Evolutionary conservation across 1,140 invertebrate species (phyloP).

Genomic region (Hestina assimilis): DNA sequence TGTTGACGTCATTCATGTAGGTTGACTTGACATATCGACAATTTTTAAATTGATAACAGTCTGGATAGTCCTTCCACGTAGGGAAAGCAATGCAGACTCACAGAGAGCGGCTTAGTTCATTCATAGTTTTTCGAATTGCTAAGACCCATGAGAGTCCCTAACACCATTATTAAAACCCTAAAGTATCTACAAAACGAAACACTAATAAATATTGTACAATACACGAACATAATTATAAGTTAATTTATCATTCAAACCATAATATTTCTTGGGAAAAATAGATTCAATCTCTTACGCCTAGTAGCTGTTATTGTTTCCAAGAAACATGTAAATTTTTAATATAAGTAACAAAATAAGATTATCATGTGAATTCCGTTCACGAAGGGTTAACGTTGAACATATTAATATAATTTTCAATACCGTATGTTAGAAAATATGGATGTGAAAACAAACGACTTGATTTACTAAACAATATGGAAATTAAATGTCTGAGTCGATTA

Average conservation of each 20-base stretch:
- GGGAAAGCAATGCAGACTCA: too few relatives aligned
- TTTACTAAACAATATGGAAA: conserved; percentile 35
- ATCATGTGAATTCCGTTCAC: conserved; percentile 28
- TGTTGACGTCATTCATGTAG: too few relatives aligned
- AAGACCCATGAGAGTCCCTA: too few relatives aligned
- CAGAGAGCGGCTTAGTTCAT: too few relatives aligned
- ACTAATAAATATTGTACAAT: too few relatives aligned
- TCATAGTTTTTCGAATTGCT: too few relatives aligned
- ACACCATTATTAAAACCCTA: too few relatives aligned
- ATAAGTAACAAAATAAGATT: conserved; percentile 20
- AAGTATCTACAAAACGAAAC: too few relatives aligned
- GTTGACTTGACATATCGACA: too few relatives aligned
- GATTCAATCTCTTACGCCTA: conserved; percentile 3
- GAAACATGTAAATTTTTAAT: conserved; percentile 12
- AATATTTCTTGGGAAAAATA: background rate
- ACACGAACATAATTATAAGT: background rate
- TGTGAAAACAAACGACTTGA: conserved; percentile 29
- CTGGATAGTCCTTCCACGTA: too few relatives aligned
- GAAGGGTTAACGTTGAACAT: conserved; percentile 27
- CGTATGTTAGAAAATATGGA: conserved; percentile 28
- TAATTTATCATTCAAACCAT: conserved; percentile 9
- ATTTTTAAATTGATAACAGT: too few relatives aligned
- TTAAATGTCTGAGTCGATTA: conserved; percentile 25
- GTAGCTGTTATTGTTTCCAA: conserved; percentile 13
- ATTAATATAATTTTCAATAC: conserved; percentile 32